Base-by-base conservation (phyloP, 1,140 invertebrate species). In the Arctopsyche grandis region DNA sequence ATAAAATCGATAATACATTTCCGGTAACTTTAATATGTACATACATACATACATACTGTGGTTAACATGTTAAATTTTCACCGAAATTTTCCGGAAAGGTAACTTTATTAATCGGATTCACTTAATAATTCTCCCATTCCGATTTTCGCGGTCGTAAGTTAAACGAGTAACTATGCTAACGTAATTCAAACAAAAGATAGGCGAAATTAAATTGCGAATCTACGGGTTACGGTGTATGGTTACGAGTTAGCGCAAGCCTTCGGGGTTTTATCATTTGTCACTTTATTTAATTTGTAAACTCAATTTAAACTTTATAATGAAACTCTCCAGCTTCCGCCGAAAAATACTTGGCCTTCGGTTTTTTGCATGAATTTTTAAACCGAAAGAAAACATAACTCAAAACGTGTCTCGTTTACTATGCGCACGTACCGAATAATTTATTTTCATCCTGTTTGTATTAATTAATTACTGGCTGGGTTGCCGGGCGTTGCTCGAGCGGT, bases 261-360 rank as follows among this genome's bases (percentile, higher is more conserved):
- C 9, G 24, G 29, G 9, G 14, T 29, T 24, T 69, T 69, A 69
- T 69, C 24, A 29, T 69, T 69, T 69, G 66, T 69, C 66, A 43
- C 29, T 69, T 69, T 38, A 69, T 69, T 69, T 69, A 69, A 69
- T 69, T 69, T 43, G 66, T 24, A 69, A 69, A 69, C 66, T 69
- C 24, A 69, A 69, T 69, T 69, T 69, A 69, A 69, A 69, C 24
- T 69, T 60, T 69, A 16, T 69, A 69, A 69, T 69, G 66, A 43
- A 69, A 69, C 66, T 38, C 29, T 10, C 5, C 21, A 7, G 22
- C 5, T 60, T 60, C 19, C 56, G 56, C 7, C n/a, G n/a, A 60
- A 60, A 60, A 60, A 60, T 60, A 19, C 16, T 38, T 38, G 29
- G 29, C 29, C 56, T 5, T 21, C 0, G 16, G 14, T 38, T 38